A percentile compares a stretch with the other conserved stretches of the same genome.
These are phyloP conservation scores for Manis javanica DNA, from an alignment of 2,797 vertebrate genomes.

Conservation along the genomic window DNA sequence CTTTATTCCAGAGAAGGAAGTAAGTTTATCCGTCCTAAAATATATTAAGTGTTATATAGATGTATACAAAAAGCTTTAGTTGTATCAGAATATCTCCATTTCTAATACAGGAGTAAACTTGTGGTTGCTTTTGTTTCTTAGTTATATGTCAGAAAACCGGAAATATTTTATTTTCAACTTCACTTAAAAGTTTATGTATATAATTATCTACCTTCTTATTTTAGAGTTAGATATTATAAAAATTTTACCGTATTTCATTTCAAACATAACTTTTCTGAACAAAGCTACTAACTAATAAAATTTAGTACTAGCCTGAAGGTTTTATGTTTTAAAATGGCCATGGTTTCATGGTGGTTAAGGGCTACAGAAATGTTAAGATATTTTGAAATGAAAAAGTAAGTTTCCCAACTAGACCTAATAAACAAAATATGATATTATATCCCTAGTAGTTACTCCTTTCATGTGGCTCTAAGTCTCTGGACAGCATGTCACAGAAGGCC, in stretches of 20 bases:
- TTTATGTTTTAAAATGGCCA: slow-evolving; percentile 43
- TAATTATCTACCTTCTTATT: slow-evolving; percentile 1
- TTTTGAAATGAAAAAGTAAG: slow-evolving; percentile 58
- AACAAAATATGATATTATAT: not conserved
- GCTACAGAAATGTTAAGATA: slow-evolving; percentile 27
- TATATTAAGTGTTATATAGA: not conserved
- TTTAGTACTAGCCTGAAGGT: slow-evolving; percentile 22
- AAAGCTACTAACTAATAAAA: not conserved
- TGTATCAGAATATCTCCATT: not conserved
- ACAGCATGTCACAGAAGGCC: not conserved
- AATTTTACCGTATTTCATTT: slow-evolving; percentile 48
- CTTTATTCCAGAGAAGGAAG: slow-evolving; percentile 93
- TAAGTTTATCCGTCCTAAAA: slow-evolving; percentile 80
- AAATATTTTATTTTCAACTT: slow-evolving; percentile 47
- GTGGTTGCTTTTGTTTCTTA: slow-evolving; percentile 44
- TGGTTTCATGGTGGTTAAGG: not conserved
- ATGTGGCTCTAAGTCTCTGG: not conserved
- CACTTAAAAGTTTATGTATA: not conserved
- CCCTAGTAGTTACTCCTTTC: not conserved
- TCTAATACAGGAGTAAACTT: slow-evolving; percentile 3
- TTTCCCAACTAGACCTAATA: not conserved
- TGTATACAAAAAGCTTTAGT: not conserved
- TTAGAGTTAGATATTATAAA: not conserved
- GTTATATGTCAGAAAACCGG: slow-evolving; percentile 12
- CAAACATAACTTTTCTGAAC: slow-evolving; percentile 17